Conservation (phyloP, 2,113 vertebrate genomes). For the Pituophis catenifer region DNA sequence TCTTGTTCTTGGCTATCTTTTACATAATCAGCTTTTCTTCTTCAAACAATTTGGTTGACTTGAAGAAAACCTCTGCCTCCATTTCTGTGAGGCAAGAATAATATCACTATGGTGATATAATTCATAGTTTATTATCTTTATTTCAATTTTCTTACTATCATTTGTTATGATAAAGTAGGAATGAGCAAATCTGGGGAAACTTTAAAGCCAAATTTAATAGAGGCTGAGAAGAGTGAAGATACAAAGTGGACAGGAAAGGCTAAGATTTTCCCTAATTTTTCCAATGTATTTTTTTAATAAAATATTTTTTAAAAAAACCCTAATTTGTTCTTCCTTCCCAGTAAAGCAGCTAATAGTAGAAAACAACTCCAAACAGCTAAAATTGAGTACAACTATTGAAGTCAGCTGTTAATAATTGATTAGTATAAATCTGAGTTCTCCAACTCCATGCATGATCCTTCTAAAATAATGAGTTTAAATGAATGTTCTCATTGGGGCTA, state of each 20-base stretch:
- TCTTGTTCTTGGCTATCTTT: no score
- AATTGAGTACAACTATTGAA: background rate
- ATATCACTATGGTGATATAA: background rate
- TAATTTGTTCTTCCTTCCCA: background rate
- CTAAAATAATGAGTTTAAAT: background rate
- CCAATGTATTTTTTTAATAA: background rate
- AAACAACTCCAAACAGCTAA: background rate
- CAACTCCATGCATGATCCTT: background rate
- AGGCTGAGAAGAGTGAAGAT: background rate
- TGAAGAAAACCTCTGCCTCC: background rate
- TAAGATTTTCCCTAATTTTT: background rate
- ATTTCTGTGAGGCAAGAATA: background rate
- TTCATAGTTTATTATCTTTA: background rate
- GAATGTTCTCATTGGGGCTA: background rate
- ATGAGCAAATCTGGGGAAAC: background rate
- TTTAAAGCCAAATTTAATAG: background rate
- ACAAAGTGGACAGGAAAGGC: background rate
- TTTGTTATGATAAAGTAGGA: background rate
- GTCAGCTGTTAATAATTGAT: background rate
- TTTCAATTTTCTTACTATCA: background rate
- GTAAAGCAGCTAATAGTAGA: background rate
- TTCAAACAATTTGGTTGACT: no score
- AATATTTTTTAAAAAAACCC: background rate
- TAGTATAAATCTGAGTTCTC: background rate
- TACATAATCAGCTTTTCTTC: no score